These are phyloP conservation scores for Drosophila nr. fundita DNA, from an alignment of 2,888 invertebrate species.

Conservation along the genomic window DNA sequence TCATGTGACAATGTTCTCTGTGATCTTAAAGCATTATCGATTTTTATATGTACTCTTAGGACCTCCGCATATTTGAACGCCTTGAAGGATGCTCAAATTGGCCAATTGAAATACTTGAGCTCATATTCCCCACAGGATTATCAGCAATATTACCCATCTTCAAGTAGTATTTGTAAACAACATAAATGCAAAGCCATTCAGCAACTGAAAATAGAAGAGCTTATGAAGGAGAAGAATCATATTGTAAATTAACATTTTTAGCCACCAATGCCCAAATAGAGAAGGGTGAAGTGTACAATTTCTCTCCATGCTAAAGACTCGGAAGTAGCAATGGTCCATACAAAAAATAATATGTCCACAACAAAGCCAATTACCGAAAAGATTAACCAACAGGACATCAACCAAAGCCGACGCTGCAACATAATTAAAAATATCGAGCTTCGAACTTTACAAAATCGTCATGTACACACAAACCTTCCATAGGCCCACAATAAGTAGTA, in stretches of 20 bases:
- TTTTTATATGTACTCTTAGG: background rate
- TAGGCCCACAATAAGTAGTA: constrained; percentile 44
- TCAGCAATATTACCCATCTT: background rate
- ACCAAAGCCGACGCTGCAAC: constrained; percentile 5
- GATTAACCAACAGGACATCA: constrained; percentile 37
- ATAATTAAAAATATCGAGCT: background rate
- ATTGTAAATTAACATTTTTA: background rate
- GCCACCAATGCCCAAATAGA: constrained; percentile 51
- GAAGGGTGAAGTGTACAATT: constrained; percentile 25
- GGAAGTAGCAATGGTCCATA: constrained; percentile 30
- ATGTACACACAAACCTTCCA: constrained; percentile 37
- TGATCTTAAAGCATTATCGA: background rate
- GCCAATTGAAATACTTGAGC: no score
- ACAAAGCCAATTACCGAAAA: constrained; percentile 40
- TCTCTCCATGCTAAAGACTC: constrained; percentile 13
- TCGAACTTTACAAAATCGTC: background rate
- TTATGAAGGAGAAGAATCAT: background rate
- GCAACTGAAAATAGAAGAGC: constrained; percentile 23
- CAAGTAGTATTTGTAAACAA: constrained; percentile 46
- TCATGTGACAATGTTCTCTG: no score
- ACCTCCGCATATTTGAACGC: background rate
- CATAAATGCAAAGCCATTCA: constrained; percentile 47
- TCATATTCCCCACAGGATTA: background rate
- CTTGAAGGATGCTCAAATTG: background rate
- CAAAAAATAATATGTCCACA: constrained; percentile 35